Percentiles rank a stretch among this genome's conserved stretches.
Conservation (phyloP, 2,888 invertebrate species). For the Calameuta filiformis region DNA sequence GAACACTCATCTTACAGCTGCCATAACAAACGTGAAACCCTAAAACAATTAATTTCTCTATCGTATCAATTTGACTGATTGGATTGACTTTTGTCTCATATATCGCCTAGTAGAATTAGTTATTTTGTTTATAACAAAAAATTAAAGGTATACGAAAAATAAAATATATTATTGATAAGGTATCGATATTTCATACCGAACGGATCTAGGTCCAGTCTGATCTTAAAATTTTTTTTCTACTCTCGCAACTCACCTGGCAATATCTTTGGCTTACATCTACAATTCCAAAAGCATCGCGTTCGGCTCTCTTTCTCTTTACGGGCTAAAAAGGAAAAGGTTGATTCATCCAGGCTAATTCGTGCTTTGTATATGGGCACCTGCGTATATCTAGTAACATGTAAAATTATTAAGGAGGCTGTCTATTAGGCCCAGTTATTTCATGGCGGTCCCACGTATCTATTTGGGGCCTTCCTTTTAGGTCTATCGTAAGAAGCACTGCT, state of each 20-base stretch:
- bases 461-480: not conserved
- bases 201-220: not conserved
- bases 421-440: not conserved
- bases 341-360: not conserved
- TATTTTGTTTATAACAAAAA: too few species aligned
- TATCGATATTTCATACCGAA: not conserved
- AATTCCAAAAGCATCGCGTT: not conserved
- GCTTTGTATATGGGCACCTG: not conserved
- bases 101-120: not conserved
- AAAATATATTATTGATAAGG: not conserved
- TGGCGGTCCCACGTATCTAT: not conserved
- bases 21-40: not conserved
- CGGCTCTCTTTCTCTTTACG: not conserved
- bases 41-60: not conserved
- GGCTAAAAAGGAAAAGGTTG: not conserved
- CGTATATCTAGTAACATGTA: not conserved
- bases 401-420: constrained; percentile 1
- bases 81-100: not conserved
- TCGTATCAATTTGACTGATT: not conserved
- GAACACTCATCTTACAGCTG: constrained; percentile 17
- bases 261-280: not conserved
- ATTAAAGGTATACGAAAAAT: not conserved
- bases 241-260: not conserved
- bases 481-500: not conserved
- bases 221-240: not conserved